Evolutionary conservation across 2,888 invertebrate species (phyloP).

Genomic region (Arge pagana): DNA sequence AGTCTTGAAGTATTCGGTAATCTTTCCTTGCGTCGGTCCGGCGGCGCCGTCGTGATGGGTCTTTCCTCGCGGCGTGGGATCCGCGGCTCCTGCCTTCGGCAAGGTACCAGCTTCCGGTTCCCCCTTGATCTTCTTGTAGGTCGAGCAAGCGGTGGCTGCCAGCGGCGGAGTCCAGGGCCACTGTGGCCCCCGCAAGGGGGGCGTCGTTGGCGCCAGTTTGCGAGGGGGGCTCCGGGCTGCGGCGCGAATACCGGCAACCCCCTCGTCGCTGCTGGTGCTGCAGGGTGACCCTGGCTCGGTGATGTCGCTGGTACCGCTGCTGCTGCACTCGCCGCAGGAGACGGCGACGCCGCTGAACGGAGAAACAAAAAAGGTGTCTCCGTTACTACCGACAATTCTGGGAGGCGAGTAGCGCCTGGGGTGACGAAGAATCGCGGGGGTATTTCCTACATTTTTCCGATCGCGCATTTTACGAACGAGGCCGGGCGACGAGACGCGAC

Average conservation of each 20-base stretch:
- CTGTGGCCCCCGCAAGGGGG: constrained; percentile 44
- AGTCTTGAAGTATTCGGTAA: constrained; percentile 83
- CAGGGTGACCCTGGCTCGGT: constrained; percentile 86
- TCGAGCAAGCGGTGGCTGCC: constrained; percentile 52
- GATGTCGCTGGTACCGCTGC: constrained; percentile 75
- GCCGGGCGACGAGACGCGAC: background rate
- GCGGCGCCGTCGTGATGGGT: constrained; percentile 38
- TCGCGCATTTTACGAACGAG: constrained; percentile 13
- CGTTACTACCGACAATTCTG: constrained; percentile 1
- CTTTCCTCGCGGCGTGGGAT: constrained; percentile 45
- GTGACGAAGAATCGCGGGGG: constrained; percentile 2
- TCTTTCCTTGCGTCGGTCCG: constrained; percentile 69
- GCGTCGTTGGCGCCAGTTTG: constrained; percentile 48
- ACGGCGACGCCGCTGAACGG: constrained; percentile 80
- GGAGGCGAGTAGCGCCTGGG: constrained; percentile 9
- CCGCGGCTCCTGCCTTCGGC: constrained; percentile 49
- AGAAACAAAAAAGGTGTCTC: constrained; percentile 38
- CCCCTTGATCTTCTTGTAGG: constrained; percentile 52
- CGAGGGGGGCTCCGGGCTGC: constrained; percentile 46
- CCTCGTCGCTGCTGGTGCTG: constrained; percentile 70
- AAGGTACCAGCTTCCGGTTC: constrained; percentile 53
- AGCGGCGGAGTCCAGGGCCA: constrained; percentile 57
- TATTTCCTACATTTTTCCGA: background rate
- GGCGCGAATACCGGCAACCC: constrained; percentile 49
- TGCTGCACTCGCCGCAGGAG: constrained; percentile 69